Conservation (phyloP, 2,113 vertebrate genomes). For the Brachyhypopomus gauderio region DNA sequence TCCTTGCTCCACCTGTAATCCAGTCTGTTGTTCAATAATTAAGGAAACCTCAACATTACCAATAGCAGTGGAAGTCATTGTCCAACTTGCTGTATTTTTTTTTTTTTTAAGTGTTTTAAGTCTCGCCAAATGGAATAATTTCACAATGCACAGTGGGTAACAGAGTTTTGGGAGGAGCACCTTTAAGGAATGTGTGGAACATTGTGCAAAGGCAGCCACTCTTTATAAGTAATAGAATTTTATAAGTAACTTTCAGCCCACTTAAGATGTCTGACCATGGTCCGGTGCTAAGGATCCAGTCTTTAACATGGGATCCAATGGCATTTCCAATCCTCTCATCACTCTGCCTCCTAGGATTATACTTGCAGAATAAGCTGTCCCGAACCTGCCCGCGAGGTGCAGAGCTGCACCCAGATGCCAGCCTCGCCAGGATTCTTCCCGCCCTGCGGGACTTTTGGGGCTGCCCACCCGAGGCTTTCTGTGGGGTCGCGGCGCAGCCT, state of each 20-base stretch:
- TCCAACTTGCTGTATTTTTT: no score
- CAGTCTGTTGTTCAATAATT: no score
- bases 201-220: background rate
- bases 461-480: constrained; percentile 1
- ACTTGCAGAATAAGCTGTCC: background rate
- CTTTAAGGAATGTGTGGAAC: constrained; percentile 16
- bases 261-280: background rate
- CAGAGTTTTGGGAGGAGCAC: background rate
- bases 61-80: no score
- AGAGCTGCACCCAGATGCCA: background rate
- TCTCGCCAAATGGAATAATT: constrained; percentile 10
- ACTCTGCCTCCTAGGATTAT: background rate
- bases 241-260: background rate
- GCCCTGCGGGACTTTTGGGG: background rate
- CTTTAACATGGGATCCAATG: background rate
- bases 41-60: no score
- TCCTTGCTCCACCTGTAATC: no score
- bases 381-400: background rate
- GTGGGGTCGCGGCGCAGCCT: background rate
- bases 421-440: background rate
- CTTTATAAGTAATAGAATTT: background rate
- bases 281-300: background rate
- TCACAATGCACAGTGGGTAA: constrained; percentile 2
- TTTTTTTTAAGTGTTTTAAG: no score
- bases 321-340: background rate